A percentile compares a stretch with the other conserved stretches of the same genome.
phyloP scores from a whole-genome alignment of 2,888 invertebrate species.

The Trissolcus japonicus region DNA sequence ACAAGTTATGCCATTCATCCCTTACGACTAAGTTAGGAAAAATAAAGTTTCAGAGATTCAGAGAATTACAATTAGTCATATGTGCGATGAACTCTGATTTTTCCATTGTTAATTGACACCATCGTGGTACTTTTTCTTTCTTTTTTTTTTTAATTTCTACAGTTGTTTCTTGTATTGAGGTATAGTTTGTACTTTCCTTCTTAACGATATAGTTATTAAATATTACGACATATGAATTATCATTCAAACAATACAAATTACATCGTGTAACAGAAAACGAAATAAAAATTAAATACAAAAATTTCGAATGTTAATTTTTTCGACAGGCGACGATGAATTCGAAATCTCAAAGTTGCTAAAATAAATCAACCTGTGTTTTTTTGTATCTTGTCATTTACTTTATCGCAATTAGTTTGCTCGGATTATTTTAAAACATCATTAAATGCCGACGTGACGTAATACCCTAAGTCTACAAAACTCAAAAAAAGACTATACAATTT shows the following conservation, averaged over 20 bases:
- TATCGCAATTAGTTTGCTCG: slow-evolving; percentile 15
- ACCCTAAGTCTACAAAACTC: slow-evolving; percentile 22
- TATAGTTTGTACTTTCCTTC: slow-evolving; percentile 46
- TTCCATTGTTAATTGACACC: no score
- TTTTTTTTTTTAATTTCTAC: background rate
- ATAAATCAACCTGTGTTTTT: background rate
- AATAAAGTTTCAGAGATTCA: slow-evolving; percentile 39
- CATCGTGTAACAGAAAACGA: no score
- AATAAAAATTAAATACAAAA: slow-evolving; percentile 1
- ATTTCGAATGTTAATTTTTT: no score
- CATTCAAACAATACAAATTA: no score
- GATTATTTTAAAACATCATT: slow-evolving; percentile 15
- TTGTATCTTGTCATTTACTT: background rate
- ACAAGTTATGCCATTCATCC: slow-evolving; percentile 24
- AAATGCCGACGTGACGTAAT: slow-evolving; percentile 32
- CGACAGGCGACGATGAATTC: no score
- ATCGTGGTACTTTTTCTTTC: no score
- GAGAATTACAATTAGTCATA: background rate
- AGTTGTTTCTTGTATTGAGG: slow-evolving; percentile 17
- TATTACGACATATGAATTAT: slow-evolving; percentile 2
- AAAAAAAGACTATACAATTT: slow-evolving; percentile 13
- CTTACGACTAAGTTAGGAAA: slow-evolving; percentile 38
- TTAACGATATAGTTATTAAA: slow-evolving; percentile 32
- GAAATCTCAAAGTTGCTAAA: background rate
- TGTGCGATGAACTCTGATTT: slow-evolving; percentile 20